Percentiles rank a stretch among this genome's conserved stretches.
Evolutionary conservation across 1,140 invertebrate species (phyloP).

Genomic region (Macrobrachium nipponense): DNA sequence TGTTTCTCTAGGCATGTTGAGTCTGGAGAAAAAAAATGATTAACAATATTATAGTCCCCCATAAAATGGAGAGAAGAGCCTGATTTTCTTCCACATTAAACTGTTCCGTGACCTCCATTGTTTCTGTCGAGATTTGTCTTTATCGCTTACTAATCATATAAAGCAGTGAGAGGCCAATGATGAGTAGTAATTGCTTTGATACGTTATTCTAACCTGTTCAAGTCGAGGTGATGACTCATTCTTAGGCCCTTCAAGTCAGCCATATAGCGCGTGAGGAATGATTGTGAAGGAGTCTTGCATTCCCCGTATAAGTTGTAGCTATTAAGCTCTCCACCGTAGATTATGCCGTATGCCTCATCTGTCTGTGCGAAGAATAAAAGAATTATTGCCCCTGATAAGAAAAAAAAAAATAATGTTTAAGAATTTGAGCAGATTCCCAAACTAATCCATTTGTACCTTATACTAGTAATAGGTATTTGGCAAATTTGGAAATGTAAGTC

Average conservation of each 20-base stretch:
- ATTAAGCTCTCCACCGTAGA: slow-evolving; percentile 58
- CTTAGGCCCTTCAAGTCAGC: slow-evolving; percentile 25
- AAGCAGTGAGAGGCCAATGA: too few relatives aligned
- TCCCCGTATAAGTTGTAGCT: slow-evolving; percentile 60
- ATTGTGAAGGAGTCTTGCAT: slow-evolving; percentile 26
- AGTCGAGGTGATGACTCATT: slow-evolving; percentile 3
- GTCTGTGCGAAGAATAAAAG: slow-evolving; percentile 8
- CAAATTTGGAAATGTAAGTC: too few relatives aligned
- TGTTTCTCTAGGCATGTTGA: not conserved
- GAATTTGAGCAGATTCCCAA: too few relatives aligned
- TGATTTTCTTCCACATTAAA: slow-evolving; percentile 23
- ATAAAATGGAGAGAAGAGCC: slow-evolving; percentile 22
- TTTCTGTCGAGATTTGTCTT: too few relatives aligned
- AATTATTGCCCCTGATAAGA: not conserved
- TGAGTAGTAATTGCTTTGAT: too few relatives aligned
- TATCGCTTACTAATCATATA: too few relatives aligned
- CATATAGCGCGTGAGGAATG: slow-evolving; percentile 19
- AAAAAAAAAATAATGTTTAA: not conserved
- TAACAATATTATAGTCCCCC: slow-evolving; percentile 33
- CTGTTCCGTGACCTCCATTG: too few relatives aligned
- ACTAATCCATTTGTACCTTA: too few relatives aligned
- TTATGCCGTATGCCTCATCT: slow-evolving; percentile 30
- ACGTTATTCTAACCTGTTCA: not conserved
- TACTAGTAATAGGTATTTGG: too few relatives aligned
- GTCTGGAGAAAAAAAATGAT: not conserved